phyloP scores from a whole-genome alignment of 2,113 vertebrate genomes.

The Channa argus region DNA sequence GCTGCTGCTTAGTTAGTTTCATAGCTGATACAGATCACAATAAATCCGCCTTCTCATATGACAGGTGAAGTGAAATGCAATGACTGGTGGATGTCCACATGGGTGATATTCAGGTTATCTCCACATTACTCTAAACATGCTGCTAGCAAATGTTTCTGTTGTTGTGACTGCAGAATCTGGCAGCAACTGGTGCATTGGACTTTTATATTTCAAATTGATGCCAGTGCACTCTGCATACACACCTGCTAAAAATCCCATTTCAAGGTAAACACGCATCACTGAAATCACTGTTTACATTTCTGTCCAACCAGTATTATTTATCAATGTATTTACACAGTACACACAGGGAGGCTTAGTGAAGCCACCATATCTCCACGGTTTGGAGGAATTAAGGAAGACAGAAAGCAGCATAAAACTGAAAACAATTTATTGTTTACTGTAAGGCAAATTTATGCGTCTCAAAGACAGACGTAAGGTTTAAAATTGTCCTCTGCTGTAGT shows the following conservation, averaged over 20 bases:
- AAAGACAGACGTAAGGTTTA: too few species aligned
- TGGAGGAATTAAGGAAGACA: background rate
- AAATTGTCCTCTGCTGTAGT: too few species aligned
- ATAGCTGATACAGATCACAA: slow-evolving; percentile 44
- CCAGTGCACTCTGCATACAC: background rate
- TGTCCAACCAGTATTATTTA: slow-evolving; percentile 42
- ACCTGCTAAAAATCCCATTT: slow-evolving; percentile 11
- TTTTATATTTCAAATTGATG: slow-evolving; percentile 6
- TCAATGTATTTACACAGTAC: slow-evolving; percentile 38
- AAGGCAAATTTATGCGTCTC: too few species aligned
- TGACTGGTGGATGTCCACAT: slow-evolving; percentile 22
- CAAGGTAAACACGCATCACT: slow-evolving; percentile 3
- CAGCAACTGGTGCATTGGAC: slow-evolving; percentile 11
- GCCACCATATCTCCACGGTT: background rate
- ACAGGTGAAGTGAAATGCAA: slow-evolving; percentile 20
- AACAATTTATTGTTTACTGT: too few species aligned
- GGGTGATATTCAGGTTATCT: slow-evolving; percentile 46
- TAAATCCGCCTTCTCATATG: slow-evolving; percentile 31
- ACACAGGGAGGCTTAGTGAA: too few species aligned
- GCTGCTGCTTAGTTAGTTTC: slow-evolving; percentile 42
- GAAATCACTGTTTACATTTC: slow-evolving; percentile 6
- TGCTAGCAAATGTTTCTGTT: background rate
- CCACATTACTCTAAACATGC: slow-evolving; percentile 18
- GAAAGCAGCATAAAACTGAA: background rate
- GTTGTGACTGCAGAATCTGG: slow-evolving; percentile 12